Base-by-base conservation (phyloP, 1,140 invertebrate genomes). In the Mizuhopecten yessoensis region DNA sequence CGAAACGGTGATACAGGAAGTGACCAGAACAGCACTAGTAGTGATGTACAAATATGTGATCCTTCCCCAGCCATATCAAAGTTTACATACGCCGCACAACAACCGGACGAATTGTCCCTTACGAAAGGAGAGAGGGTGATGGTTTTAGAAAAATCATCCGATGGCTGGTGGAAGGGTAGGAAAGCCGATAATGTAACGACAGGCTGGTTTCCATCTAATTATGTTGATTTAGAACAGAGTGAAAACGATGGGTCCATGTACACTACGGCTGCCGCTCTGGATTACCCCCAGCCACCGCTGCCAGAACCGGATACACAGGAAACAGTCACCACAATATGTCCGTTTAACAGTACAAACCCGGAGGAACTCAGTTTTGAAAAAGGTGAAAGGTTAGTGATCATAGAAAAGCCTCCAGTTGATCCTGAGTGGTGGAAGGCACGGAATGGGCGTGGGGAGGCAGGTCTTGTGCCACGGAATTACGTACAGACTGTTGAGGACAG, bases 121-220 rank as follows among this genome's bases (percentile, higher is more conserved):
- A 98, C 98, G 7, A 97, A 97, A 96, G 99, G 99, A 88, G 96
- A 97, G 88, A 91, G 91, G n/a, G 99, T 99, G 90, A 97, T 99
- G 90, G 99, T 99, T 92, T 97, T 99, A 91, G 99, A 99, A 97
- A 99, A 99, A 97, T 99, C 99, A 93, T 99, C 99, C 93, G 99
- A 99, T 97, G 99, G 99, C 39, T 99, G 99, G 99, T 99, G 99
- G 99, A 97, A 99, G 95, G 99, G 99, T 36, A 90, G 94, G 87
- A 96, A 96, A 89, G 93, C 91, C 17, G 93, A 95, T 75, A 92
- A 93, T 29, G 91, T 94, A 36, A 97, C 97, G 94, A 98, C 97
- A 93, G 99, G 99, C 91, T 98, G 99, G 99, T 99, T 99, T 97
- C 99, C 99, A 33, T 99, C 98, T 57, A 99, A 99, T 97, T 99